These are phyloP conservation scores for Sabatieria punctata DNA, from an alignment of 2,888 invertebrate genomes.

Conservation along the genomic window DNA sequence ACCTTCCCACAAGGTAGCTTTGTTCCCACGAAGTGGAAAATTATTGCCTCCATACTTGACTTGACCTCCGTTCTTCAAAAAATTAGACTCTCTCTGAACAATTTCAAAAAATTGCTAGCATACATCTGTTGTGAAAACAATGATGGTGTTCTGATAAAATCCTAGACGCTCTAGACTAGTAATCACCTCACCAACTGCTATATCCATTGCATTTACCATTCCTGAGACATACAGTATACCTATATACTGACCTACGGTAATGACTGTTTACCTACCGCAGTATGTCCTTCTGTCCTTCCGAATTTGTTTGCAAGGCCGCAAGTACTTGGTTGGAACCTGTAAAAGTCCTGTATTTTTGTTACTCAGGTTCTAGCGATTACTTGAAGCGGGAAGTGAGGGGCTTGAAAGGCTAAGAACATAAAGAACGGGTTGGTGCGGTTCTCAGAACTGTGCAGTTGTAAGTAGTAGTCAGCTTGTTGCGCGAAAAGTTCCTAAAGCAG, in stretches of 20 bases:
- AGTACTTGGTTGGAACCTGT: neutral
- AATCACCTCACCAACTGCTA: conserved; percentile 60
- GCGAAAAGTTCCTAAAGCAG: neutral
- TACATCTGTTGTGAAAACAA: conserved; percentile 73
- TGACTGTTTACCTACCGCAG: neutral
- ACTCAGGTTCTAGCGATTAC: neutral
- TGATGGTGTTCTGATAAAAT: conserved; percentile 60
- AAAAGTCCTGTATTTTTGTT: neutral
- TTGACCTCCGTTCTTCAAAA: conserved; percentile 33
- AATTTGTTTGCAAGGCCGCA: neutral
- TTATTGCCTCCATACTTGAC: conserved; percentile 33
- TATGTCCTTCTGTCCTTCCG: neutral
- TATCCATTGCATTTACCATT: conserved; percentile 65
- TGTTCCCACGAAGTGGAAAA: conserved; percentile 40
- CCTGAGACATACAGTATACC: conserved; percentile 41
- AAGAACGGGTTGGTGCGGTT: neutral
- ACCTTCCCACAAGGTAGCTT: conserved; percentile 75
- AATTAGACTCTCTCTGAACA: neutral
- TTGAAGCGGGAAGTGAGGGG: too few relatives aligned
- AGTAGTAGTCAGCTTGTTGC: too few relatives aligned
- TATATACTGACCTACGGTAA: neutral
- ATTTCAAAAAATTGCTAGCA: neutral
- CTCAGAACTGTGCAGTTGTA: too few relatives aligned
- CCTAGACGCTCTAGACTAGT: conserved; percentile 46
- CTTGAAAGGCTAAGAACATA: neutral